phyloP scores from a whole-genome alignment of 1,140 invertebrate genomes.

The Calliopsis andreniformis region DNA sequence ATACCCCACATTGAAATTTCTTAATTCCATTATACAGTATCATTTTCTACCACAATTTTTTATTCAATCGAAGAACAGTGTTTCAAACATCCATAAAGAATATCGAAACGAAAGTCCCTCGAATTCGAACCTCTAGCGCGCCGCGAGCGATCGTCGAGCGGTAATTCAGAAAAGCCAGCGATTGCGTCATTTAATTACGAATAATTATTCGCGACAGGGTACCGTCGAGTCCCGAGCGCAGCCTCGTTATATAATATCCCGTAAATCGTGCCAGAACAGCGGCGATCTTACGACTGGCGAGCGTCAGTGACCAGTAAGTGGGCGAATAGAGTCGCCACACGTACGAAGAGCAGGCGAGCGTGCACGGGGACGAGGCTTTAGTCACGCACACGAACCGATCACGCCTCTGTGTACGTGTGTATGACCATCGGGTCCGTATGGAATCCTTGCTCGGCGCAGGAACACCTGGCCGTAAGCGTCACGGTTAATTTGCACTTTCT shows the following conservation, averaged over 20 bases:
- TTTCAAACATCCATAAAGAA: too few species aligned
- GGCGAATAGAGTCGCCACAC: constrained; percentile 44
- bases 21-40: too few species aligned
- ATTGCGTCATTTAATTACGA: constrained; percentile 30
- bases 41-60: too few species aligned
- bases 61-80: too few species aligned
- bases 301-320: constrained; percentile 53
- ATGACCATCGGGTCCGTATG: constrained; percentile 59
- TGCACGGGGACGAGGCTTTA: constrained; percentile 36
- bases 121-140: neutral
- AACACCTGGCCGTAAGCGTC: constrained; percentile 69
- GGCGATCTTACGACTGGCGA: constrained; percentile 26
- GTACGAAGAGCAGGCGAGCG: constrained; percentile 24
- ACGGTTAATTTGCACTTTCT: constrained; percentile 74
- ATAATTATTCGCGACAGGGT: constrained; percentile 35
- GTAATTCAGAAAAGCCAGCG: neutral
- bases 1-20: too few species aligned
- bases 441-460: constrained; percentile 53
- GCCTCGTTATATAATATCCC: constrained; percentile 49
- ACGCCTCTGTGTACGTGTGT: constrained; percentile 52
- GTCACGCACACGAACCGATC: constrained; percentile 66
- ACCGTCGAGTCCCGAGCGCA: neutral
- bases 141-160: neutral
- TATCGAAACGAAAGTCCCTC: too few species aligned
- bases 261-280: constrained; percentile 42